These are phyloP conservation scores for Tamias sibiricus DNA, from an alignment of 2,113 vertebrate species.

Conservation along the genomic window DNA sequence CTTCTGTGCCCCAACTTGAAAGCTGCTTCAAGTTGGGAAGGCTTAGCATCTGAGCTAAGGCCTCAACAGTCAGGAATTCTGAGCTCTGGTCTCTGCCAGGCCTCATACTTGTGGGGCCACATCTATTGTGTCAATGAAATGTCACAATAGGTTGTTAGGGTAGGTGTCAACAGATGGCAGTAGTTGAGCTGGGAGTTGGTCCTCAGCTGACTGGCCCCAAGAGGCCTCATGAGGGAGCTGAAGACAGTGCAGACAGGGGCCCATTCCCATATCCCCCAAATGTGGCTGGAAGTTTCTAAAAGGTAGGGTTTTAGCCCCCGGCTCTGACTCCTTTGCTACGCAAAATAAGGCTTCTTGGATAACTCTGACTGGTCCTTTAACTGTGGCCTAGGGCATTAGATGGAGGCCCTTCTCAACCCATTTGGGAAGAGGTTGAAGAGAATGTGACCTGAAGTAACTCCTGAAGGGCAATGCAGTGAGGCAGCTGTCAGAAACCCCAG, in stretches of 20 bases:
- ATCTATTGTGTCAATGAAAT: background rate
- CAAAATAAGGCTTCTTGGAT: background rate
- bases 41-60: background rate
- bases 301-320: background rate
- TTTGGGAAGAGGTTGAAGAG: background rate
- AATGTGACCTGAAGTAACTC: background rate
- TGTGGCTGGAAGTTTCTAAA: background rate
- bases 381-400: background rate
- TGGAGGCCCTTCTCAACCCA: background rate
- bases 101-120: background rate
- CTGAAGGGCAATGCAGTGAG: background rate
- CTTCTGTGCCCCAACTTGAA: background rate
- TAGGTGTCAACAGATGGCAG: background rate
- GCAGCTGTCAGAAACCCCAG: background rate
- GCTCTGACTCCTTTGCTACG: background rate
- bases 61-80: background rate
- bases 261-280: background rate
- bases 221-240: background rate
- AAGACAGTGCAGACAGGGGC: background rate
- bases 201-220: background rate
- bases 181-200: background rate
- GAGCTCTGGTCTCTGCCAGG: background rate
- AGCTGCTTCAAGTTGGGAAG: background rate
- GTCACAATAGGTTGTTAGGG: background rate
- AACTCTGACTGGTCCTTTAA: background rate